Percentiles rank a stretch among this genome's conserved stretches.
Conservation (phyloP, 2,888 invertebrate species). For the Drosophila paucipuncta region DNA sequence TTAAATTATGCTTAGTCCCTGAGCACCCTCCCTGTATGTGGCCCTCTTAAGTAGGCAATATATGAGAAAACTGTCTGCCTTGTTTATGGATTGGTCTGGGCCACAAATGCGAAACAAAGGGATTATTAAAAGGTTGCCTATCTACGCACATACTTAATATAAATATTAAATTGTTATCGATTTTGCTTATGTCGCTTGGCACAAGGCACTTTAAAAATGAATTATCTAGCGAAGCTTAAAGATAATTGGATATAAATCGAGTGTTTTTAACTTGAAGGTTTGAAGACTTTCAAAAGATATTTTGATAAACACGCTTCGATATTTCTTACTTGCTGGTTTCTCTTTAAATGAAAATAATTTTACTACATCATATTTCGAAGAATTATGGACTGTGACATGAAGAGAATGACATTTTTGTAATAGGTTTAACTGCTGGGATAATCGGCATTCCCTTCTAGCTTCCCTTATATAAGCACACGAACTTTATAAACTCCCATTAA, state of each 20-base stretch:
- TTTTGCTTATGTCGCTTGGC: too few relatives aligned
- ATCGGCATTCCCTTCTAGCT: not conserved
- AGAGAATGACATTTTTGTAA: not conserved
- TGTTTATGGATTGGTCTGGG: not conserved
- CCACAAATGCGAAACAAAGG: constrained; percentile 9
- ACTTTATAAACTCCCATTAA: constrained; percentile 43
- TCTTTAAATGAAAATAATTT: not conserved
- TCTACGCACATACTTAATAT: constrained; percentile 2
- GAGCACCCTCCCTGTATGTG: constrained; percentile 31
- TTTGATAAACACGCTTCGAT: not conserved
- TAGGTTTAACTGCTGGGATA: not conserved
- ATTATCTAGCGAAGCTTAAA: not conserved
- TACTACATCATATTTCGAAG: not conserved
- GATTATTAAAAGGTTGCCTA: not conserved
- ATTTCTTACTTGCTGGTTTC: not conserved
- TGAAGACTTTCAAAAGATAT: not conserved
- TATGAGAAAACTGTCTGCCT: constrained; percentile 11
- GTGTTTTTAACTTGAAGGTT: not conserved
- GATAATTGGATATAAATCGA: not conserved
- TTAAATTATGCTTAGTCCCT: constrained; percentile 63
- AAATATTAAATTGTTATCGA: not conserved
- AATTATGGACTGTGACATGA: not conserved
- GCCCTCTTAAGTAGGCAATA: constrained; percentile 54
- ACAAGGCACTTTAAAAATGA: not conserved
- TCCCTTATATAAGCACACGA: constrained; percentile 13